phyloP scores from a whole-genome alignment of 2,888 invertebrate species.

The Steromphala cineraria region DNA sequence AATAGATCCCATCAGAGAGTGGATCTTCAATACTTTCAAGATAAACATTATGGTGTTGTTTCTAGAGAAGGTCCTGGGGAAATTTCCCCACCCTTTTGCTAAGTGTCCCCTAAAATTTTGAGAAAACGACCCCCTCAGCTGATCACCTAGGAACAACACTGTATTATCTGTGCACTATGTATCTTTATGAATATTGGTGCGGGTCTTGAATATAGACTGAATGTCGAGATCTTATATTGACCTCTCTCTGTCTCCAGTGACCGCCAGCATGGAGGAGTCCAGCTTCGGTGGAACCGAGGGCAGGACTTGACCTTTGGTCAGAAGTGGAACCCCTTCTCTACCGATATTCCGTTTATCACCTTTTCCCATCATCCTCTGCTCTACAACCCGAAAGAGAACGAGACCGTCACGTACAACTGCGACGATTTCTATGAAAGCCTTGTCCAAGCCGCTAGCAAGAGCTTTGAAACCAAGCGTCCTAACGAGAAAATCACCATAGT shows the following conservation, averaged over 20 bases:
- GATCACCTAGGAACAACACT: no score
- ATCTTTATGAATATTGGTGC: no score
- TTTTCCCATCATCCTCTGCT: conserved; percentile 85
- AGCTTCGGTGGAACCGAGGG: conserved; percentile 87
- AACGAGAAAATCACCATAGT: conserved; percentile 61
- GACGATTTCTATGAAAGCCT: conserved; percentile 75
- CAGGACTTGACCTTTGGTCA: conserved; percentile 80
- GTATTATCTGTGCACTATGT: no score
- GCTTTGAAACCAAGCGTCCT: conserved; percentile 56
- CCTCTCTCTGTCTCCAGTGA: conserved; percentile 78
- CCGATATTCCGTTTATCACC: conserved; percentile 86
- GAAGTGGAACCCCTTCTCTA: conserved; percentile 89
- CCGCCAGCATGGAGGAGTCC: conserved; percentile 83
- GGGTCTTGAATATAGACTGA: no score
- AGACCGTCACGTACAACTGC: conserved; percentile 74
- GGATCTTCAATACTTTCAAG: no score
- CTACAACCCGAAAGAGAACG: conserved; percentile 72
- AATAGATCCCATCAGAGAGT: no score
- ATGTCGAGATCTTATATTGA: no score
- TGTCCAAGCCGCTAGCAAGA: conserved; percentile 58
- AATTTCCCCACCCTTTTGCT: no score
- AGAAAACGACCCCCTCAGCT: no score
- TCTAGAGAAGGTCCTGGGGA: no score
- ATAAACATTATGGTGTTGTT: no score
- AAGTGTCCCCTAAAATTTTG: no score